These are phyloP conservation scores for Myotis vivesi DNA, from an alignment of 2,797 vertebrate species.

Conservation along the genomic window DNA sequence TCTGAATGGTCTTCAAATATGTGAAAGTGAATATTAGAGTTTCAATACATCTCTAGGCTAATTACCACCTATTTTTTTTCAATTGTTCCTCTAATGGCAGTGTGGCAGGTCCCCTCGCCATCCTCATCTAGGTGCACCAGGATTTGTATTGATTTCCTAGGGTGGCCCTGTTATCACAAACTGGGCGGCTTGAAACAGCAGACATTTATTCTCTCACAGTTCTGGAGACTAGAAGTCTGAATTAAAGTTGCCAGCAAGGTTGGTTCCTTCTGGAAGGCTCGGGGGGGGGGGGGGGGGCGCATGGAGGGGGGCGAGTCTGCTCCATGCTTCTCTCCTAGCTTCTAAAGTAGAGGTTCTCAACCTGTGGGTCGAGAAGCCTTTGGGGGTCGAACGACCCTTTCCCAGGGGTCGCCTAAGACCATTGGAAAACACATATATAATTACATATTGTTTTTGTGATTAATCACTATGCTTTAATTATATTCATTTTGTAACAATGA, in stretches of 20 bases:
- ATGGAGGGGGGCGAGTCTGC: rapidly evolving
- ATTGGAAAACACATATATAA: too few relatives aligned
- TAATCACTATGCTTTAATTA: too few relatives aligned
- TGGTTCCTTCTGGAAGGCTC: neutral
- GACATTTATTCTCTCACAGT: neutral
- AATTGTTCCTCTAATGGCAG: neutral
- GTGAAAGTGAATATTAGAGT: neutral
- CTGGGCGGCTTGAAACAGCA: neutral
- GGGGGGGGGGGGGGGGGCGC: rapidly evolving
- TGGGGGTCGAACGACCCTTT: too few relatives aligned
- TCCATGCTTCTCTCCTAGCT: neutral
- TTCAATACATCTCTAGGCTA: neutral
- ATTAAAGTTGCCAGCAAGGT: neutral
- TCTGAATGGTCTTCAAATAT: neutral
- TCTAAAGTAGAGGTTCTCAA: neutral
- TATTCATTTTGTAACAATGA: too few relatives aligned
- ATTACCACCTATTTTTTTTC: neutral
- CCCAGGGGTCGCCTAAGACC: too few relatives aligned
- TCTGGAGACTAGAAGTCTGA: neutral
- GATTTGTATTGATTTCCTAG: neutral
- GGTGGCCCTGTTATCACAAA: neutral
- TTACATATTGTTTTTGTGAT: too few relatives aligned
- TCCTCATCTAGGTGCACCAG: neutral
- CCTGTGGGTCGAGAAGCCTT: too few relatives aligned
- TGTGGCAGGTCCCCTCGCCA: neutral